Evolutionary conservation across 1,140 invertebrate species (phyloP).

Genomic region (Trichonephila inaurata): DNA sequence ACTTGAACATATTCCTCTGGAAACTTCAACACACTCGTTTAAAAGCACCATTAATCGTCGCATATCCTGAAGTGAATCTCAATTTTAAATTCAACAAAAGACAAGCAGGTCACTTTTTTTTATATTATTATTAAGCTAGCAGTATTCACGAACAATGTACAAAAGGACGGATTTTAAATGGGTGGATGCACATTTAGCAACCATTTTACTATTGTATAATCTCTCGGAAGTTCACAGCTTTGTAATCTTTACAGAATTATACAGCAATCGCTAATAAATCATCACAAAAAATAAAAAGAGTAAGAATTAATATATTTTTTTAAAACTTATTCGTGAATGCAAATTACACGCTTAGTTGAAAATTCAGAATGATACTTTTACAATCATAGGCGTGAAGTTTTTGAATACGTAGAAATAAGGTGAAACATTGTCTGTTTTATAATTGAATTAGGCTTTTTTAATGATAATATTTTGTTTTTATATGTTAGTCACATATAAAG

Average conservation of each 20-base stretch:
- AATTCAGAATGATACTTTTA: neutral
- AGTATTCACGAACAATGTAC: neutral
- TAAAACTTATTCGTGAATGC: neutral
- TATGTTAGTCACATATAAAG: no score
- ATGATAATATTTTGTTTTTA: no score
- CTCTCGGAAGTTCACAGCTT: neutral
- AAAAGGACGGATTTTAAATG: slow-evolving; percentile 13
- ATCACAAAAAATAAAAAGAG: neutral
- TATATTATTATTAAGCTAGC: neutral
- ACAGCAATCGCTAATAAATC: neutral
- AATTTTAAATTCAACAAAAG: neutral
- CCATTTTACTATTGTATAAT: neutral
- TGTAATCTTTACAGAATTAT: neutral
- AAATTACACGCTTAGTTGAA: neutral
- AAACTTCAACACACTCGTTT: no score
- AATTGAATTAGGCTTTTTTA: no score
- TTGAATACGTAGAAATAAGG: no score
- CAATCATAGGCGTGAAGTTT: no score
- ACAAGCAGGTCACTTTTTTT: neutral
- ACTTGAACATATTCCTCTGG: no score
- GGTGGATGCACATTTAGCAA: neutral
- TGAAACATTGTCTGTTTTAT: no score
- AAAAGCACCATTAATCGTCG: neutral
- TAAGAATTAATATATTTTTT: neutral
- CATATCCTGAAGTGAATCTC: neutral